These are phyloP conservation scores for Nasonia vitripennis DNA, from an alignment of 1,140 invertebrate species.

Conservation along the genomic window DNA sequence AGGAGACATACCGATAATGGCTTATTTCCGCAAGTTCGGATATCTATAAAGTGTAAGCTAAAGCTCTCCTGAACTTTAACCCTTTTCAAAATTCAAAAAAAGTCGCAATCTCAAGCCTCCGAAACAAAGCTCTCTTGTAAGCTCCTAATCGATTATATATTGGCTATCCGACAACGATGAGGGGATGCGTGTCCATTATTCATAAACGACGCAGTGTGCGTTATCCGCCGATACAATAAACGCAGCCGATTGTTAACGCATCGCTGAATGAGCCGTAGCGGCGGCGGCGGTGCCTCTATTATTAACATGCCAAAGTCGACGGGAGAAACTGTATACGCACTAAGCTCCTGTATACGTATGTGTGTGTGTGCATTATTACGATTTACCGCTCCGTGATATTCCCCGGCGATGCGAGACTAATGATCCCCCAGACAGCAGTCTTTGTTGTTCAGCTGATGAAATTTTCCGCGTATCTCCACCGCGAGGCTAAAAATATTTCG, in stretches of 20 bases:
- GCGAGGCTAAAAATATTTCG: too few relatives aligned
- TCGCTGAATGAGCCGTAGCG: not conserved
- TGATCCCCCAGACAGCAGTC: not conserved
- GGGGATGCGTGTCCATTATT: not conserved
- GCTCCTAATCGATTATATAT: not conserved
- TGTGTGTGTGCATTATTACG: slow-evolving; percentile 18
- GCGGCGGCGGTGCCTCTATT: not conserved
- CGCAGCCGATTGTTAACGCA: slow-evolving; percentile 6
- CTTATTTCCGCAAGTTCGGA: too few relatives aligned
- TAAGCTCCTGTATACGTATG: not conserved
- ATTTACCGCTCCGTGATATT: slow-evolving; percentile 21
- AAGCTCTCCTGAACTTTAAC: too few relatives aligned
- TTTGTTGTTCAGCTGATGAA: too few relatives aligned
- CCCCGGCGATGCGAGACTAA: not conserved
- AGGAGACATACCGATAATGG: too few relatives aligned
- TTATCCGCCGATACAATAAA: slow-evolving; percentile 1
- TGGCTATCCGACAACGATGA: not conserved
- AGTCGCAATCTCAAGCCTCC: too few relatives aligned
- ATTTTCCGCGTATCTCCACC: too few relatives aligned
- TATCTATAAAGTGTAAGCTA: too few relatives aligned
- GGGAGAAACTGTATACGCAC: not conserved
- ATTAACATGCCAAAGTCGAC: slow-evolving; percentile 16
- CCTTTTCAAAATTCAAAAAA: too few relatives aligned
- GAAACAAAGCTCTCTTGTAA: too few relatives aligned
- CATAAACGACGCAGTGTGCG: not conserved